Percentiles rank a stretch among this genome's conserved stretches.
phyloP scores from a whole-genome alignment of 2,113 vertebrate species.

The Neopipo cinnamomea region DNA sequence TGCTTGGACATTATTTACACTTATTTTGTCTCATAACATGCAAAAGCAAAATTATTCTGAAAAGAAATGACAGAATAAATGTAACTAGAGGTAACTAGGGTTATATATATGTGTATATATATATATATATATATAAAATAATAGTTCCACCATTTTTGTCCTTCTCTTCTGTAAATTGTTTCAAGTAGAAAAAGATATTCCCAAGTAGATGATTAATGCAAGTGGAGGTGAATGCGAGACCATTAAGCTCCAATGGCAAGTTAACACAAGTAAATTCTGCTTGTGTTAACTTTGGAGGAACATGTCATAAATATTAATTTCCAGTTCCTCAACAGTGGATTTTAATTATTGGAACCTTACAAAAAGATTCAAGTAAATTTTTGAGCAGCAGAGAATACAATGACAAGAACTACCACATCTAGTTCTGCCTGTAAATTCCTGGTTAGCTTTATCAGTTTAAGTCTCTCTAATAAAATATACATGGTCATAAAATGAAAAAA shows the following conservation, averaged over 20 bases:
- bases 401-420: not conserved
- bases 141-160: not conserved
- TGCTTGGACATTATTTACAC: not conserved
- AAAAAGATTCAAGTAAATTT: not conserved
- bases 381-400: not conserved
- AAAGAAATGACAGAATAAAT: not conserved
- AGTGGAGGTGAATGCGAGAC: not conserved
- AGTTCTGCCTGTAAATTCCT: not conserved
- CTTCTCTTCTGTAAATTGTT: not conserved
- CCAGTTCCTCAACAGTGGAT: not conserved
- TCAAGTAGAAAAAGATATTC: not conserved
- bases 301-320: not conserved
- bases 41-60: not conserved
- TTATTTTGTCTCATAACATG: not conserved
- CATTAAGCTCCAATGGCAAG: not conserved
- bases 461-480: not conserved
- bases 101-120: no score
- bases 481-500: not conserved
- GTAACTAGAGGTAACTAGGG: not conserved
- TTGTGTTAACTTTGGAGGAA: not conserved
- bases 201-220: not conserved
- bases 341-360: not conserved
- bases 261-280: not conserved
- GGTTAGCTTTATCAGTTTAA: not conserved
- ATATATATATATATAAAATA: no score